Evolutionary conservation across 2,888 invertebrate species (phyloP), one percentile per base, ranked within the genome.

Genomic region (Philonicus albiceps): DNA sequence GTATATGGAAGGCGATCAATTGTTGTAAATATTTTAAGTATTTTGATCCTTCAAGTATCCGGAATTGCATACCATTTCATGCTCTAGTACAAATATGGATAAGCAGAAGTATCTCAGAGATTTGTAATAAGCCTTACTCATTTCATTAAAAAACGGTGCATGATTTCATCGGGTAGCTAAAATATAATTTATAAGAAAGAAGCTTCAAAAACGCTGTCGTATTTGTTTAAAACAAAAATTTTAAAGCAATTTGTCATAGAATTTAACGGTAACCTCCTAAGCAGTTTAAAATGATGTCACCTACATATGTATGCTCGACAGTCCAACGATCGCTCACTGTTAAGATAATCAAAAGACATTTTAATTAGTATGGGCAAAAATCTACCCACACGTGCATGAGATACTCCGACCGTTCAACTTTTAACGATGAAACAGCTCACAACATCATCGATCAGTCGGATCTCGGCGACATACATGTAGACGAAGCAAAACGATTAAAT

Each of bases 371-470:
- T 34, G 16, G 19, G 27, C 80, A 53, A n/a, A n/a, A 53, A 53
- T 30, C 80, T 31, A 30, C 80, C 80, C 43, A 80, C 80, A 80
- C 53, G 27, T 19, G 8, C 31, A 31, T 53, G 64, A 34, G 27
- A 6, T 19, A 81, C 16, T 31, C 16, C 40, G 64, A 83, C 22
- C 81, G 30, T 83, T 83, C 31, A 83, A 83, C 81, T 64, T 22
- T 64, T 31, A 4, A 11, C 55, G 8, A 81, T 34, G 30, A 37
- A n/a, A 37, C 55, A 19, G 22, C 49, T n/a, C 27, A 22, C 37
- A 83, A 37, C 34, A 53, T 64, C 37, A 37, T 83, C 34, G 81
- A 64, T 64, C 81, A 64, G 49, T 31, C 81, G 64, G 64, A 64
- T 83, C 31, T n/a, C 11, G 80, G 31, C 53, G 80, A 80, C 64